Evolutionary conservation across 2,113 vertebrate genomes (phyloP).

Genomic region (Willisornis vidua): DNA sequence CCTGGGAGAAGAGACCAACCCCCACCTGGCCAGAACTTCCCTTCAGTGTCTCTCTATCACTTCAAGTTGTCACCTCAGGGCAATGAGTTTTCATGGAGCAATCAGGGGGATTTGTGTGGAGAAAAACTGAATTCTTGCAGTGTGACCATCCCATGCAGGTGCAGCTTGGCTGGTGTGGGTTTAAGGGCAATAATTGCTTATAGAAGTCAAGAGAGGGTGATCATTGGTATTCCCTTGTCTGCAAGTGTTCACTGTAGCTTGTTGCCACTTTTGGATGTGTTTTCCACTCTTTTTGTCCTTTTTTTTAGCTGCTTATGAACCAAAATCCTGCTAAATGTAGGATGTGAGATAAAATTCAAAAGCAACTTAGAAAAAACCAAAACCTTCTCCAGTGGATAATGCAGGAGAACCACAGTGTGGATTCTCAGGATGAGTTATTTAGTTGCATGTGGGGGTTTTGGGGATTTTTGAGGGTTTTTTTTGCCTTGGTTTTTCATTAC

Average conservation of each 20-base stretch:
- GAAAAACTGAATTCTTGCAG: background rate
- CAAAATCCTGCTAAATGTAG: background rate
- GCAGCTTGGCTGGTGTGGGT: rapidly evolving
- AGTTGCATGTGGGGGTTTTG: background rate
- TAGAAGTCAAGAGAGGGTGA: background rate
- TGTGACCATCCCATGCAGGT: rapidly evolving
- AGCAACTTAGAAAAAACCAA: background rate
- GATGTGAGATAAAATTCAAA: background rate
- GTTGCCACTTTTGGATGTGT: rapidly evolving
- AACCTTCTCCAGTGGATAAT: background rate
- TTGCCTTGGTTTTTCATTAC: background rate
- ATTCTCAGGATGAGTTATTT: background rate
- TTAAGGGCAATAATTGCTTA: rapidly evolving
- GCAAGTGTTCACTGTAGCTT: background rate
- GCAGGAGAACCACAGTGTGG: background rate
- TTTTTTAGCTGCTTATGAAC: background rate
- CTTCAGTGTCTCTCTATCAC: too few relatives aligned
- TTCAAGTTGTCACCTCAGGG: background rate
- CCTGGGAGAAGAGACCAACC: too few relatives aligned
- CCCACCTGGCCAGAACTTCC: too few relatives aligned
- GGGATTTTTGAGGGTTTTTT: background rate
- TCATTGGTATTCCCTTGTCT: background rate
- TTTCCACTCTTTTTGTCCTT: background rate
- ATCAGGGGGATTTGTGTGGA: background rate
- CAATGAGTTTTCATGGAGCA: background rate